phyloP scores from a whole-genome alignment of 1,140 invertebrate species.

The Hyposmocoma kahamanoa region DNA sequence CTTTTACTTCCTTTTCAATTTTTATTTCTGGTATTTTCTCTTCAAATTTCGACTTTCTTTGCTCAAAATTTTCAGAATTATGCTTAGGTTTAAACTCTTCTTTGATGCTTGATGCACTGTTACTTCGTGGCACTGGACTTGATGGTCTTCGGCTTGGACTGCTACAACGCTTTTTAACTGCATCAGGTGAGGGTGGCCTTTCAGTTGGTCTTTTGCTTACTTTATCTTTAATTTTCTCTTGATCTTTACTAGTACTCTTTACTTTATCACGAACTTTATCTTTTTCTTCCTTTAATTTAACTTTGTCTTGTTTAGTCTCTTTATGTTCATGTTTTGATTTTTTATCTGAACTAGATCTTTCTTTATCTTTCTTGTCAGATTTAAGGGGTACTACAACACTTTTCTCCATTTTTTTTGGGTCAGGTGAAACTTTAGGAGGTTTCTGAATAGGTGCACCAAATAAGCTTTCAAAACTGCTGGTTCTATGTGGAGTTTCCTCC shows the following conservation, averaged over 20 bases:
- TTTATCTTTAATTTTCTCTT: conserved; percentile 77
- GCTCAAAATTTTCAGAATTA: conserved; percentile 56
- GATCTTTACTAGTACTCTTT: conserved; percentile 76
- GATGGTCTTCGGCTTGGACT: conserved; percentile 70
- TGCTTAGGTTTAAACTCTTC: conserved; percentile 63
- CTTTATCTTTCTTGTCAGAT: conserved; percentile 78
- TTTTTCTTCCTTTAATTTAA: conserved; percentile 75
- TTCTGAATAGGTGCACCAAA: conserved; percentile 88
- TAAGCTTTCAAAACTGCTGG: conserved; percentile 82
- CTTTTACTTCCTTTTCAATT: conserved; percentile 54
- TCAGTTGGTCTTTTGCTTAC: conserved; percentile 59
- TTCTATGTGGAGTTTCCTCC: conserved; percentile 76
- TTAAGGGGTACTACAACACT: conserved; percentile 55
- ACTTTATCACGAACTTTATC: conserved; percentile 77
- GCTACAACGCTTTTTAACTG: conserved; percentile 75
- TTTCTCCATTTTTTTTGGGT: conserved; percentile 79
- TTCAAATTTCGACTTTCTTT: conserved; percentile 55
- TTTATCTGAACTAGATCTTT: conserved; percentile 71
- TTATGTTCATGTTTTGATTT: conserved; percentile 76
- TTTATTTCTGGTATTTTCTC: conserved; percentile 63
- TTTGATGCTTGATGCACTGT: conserved; percentile 68
- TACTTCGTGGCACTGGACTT: conserved; percentile 58
- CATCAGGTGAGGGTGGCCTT: conserved; percentile 64
- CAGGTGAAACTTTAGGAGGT: conserved; percentile 77
- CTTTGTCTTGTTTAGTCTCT: conserved; percentile 72